These are phyloP conservation scores for Choloepus didactylus DNA, from an alignment of 2,797 vertebrate species.

Conservation along the genomic window DNA sequence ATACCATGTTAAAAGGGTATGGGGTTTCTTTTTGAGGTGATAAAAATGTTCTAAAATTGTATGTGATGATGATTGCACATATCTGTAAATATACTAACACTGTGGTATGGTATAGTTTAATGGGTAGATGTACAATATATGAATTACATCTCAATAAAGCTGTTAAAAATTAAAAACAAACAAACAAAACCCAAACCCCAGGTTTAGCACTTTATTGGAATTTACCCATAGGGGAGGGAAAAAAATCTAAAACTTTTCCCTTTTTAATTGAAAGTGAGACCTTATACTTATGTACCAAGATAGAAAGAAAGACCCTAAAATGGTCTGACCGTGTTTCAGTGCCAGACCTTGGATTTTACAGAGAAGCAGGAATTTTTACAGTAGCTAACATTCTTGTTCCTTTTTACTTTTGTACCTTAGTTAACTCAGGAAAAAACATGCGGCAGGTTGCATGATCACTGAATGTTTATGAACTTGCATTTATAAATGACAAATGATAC, in stretches of 20 bases:
- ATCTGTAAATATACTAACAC: too few relatives aligned
- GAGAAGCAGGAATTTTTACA: slow-evolving; percentile 27
- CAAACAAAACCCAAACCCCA: slow-evolving; percentile 7
- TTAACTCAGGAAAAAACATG: slow-evolving; percentile 49
- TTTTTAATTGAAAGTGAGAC: slow-evolving; percentile 46
- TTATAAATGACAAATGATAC: slow-evolving; percentile 15
- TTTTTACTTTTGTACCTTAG: slow-evolving; percentile 12
- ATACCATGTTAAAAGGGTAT: too few relatives aligned
- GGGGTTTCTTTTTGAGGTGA: too few relatives aligned
- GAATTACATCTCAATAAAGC: too few relatives aligned
- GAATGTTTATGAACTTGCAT: slow-evolving; percentile 2
- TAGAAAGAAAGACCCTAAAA: slow-evolving; percentile 61
- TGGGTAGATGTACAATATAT: too few relatives aligned
- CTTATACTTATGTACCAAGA: neutral
- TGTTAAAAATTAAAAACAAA: neutral
- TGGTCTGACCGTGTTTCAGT: slow-evolving; percentile 9
- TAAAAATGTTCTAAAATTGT: too few relatives aligned
- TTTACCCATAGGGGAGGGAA: neutral
- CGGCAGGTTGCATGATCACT: neutral
- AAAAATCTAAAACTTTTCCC: neutral
- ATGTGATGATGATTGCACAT: too few relatives aligned
- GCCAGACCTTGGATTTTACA: slow-evolving; percentile 26
- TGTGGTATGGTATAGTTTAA: too few relatives aligned
- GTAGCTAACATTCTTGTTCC: slow-evolving; percentile 18
- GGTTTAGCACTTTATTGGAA: slow-evolving; percentile 30